Evolutionary conservation across 2,113 vertebrate genomes (phyloP).

Genomic region (Piaya cayana): DNA sequence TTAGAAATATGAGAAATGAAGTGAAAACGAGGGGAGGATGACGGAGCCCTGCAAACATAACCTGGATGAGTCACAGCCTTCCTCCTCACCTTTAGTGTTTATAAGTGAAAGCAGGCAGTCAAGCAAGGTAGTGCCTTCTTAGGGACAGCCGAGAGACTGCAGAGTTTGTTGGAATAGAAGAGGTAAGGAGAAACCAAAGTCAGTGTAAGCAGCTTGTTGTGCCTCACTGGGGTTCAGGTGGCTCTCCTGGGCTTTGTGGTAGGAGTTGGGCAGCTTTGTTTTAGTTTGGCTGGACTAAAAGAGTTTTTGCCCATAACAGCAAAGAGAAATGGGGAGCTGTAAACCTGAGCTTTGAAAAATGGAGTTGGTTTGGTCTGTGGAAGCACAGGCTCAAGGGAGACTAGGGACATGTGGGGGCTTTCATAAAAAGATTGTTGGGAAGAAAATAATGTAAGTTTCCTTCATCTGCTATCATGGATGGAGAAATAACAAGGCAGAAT

Average conservation of each 20-base stretch:
- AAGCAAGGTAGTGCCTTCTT: not conserved
- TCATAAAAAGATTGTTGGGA: not conserved
- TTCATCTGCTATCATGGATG: rapidly evolving
- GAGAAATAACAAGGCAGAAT: not conserved
- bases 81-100: not conserved
- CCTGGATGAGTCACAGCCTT: constrained; percentile 4
- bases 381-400: not conserved
- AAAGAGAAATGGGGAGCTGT: rapidly evolving
- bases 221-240: not conserved
- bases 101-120: not conserved
- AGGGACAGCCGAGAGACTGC: not conserved
- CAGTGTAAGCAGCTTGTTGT: not conserved
- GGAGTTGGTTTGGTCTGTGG: not conserved
- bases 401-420: not conserved
- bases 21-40: not conserved
- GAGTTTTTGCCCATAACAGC: not conserved
- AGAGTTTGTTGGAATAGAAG: not conserved
- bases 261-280: not conserved
- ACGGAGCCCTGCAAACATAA: not conserved
- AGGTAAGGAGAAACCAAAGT: not conserved
- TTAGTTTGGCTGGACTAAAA: not conserved
- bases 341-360: not conserved
- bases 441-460: not conserved
- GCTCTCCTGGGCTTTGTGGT: not conserved
- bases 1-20: not conserved